Conservation (phyloP, 2,797 vertebrate genomes). For the Ficedula albicollis region DNA sequence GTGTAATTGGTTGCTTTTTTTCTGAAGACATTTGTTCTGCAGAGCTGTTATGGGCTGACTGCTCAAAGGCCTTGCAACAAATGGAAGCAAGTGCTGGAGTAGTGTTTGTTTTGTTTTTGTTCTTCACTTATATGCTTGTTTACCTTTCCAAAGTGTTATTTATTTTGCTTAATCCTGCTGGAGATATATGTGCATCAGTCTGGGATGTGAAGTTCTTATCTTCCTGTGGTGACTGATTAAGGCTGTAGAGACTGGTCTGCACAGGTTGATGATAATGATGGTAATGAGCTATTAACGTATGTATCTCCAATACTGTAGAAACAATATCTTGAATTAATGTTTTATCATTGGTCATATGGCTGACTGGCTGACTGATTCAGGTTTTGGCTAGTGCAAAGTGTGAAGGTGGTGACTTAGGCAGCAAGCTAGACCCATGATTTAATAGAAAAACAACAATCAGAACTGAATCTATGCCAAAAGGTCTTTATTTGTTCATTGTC, state of each 20-base stretch:
- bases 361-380: neutral
- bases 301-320: neutral
- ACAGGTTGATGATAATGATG: neutral
- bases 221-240: neutral
- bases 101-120: neutral
- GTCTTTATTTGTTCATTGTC: neutral
- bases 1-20: neutral
- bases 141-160: neutral
- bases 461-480: neutral
- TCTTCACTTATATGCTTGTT: neutral
- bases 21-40: neutral
- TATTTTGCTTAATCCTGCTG: neutral
- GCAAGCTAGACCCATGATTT: neutral
- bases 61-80: neutral
- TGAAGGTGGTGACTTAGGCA: neutral
- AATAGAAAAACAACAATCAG: neutral
- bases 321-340: neutral
- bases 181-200: rapidly evolving
- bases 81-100: neutral
- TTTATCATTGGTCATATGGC: neutral
- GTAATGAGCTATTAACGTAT: neutral
- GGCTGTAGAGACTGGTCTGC: neutral
- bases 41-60: neutral
- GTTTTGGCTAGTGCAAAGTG: neutral
- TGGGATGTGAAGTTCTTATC: neutral